Base-by-base conservation (phyloP, 2,888 invertebrate species). In the Melieria omissa region DNA sequence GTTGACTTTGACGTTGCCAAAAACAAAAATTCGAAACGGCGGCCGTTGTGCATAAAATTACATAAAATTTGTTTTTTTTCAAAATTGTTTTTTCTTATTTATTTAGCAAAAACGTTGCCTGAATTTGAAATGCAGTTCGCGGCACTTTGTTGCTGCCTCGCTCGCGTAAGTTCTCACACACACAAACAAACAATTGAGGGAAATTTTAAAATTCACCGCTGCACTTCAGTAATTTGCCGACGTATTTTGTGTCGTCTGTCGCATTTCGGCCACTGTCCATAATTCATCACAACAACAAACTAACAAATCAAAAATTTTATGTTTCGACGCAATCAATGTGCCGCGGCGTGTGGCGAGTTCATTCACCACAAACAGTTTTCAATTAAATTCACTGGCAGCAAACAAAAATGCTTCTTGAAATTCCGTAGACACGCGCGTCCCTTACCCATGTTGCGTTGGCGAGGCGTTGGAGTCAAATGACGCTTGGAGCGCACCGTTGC, bases 381-480 rank as follows among this genome's bases (percentile, higher is more conserved):
- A 29, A 29, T 29, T 29, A 2, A 29, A 29, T 29, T 29, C 29
- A 29, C 29, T 29, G 29, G 29, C 29, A 29, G 1, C 29, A 29
- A 29, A 29, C 62, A n/a, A 42, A 41, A 49, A 8, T 14, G 9
- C 9, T 44, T 52, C 16, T 45, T 44, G 6, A 44, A 10, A 29
- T 65, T 57, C n/a, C 4, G 8, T 42, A 16, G 54, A 7, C 41
- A n/a, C 57, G 54, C 69, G 42, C 63, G 8, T 14, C 41, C 52
- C 74, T 74, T 74, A 74, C 74, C 76, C 66, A 71, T 73, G 67
- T 62, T 70, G 64, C 66, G 65, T 52, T 75, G 77, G 77, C 78
- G 82, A 77, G 68, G 72, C 75, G 75, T 76, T 75, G 74, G 75
- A 81, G 77, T 80, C 82, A 82, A 81, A 82, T 81, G 81, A 82